A percentile compares a stretch with the other conserved stretches of the same genome.
phyloP scores from a whole-genome alignment of 2,888 invertebrate genomes.

The Nomada goodeniana region DNA sequence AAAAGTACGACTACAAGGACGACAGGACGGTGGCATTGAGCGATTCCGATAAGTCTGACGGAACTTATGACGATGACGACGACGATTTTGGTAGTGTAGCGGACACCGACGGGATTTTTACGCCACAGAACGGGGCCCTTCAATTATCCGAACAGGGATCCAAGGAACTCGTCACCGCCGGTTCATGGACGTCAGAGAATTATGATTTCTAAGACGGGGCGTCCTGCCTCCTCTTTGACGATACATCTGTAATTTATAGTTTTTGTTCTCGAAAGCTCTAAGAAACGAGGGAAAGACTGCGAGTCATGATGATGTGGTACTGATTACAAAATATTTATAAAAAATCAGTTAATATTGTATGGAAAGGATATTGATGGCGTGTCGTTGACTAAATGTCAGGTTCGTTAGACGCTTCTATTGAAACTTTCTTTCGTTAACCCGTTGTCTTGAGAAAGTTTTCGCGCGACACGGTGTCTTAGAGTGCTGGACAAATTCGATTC shows the following conservation, averaged over 20 bases:
- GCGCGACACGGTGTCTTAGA: not conserved
- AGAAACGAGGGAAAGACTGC: not conserved
- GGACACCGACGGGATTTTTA: conserved; percentile 62
- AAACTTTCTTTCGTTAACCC: conserved; percentile 16
- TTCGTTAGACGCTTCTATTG: not conserved
- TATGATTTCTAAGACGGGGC: conserved; percentile 68
- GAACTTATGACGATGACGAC: conserved; percentile 34
- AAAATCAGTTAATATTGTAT: not conserved
- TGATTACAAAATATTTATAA: not conserved
- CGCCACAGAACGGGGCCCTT: conserved; percentile 59
- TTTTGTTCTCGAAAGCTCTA: not conserved
- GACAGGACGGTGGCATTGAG: conserved; percentile 59
- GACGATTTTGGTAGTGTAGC: conserved; percentile 30
- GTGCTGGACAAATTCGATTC: not conserved
- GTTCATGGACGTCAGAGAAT: conserved; percentile 75
- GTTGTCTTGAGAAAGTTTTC: not conserved
- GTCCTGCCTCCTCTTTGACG: not conserved
- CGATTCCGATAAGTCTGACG: conserved; percentile 32
- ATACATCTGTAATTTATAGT: not conserved
- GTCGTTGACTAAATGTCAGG: not conserved
- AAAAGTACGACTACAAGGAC: conserved; percentile 28
- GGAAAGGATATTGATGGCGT: not conserved
- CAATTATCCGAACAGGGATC: conserved; percentile 72
- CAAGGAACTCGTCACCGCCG: conserved; percentile 68
- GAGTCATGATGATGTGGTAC: not conserved